Percentiles rank a stretch among this genome's conserved stretches.
phyloP scores from a whole-genome alignment of 2,797 vertebrate species.

The Pelochelys cantorii region DNA sequence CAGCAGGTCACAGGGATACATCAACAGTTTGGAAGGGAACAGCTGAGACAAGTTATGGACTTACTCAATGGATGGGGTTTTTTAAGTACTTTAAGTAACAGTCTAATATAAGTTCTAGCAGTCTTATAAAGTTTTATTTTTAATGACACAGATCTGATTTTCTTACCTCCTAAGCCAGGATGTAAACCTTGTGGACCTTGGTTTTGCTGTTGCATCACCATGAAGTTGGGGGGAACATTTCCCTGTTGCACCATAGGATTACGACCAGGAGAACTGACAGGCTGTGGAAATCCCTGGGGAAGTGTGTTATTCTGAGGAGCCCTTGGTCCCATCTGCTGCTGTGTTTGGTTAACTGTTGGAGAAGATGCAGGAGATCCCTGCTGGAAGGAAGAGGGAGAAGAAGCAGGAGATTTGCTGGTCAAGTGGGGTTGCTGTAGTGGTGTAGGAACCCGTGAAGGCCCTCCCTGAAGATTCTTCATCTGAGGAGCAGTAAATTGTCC shows the following conservation, averaged over 20 bases:
- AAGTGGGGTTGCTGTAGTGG: constrained; percentile 93
- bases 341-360: constrained; percentile 92
- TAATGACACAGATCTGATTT: constrained; percentile 48
- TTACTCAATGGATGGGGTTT: background rate
- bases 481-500: constrained; percentile 96
- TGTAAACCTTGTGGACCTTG: constrained; percentile 93
- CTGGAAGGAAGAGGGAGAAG: constrained; percentile 97
- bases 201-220: constrained; percentile 96
- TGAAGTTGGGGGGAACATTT: constrained; percentile 92
- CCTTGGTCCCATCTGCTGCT: constrained; percentile 90
- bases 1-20: accelerated
- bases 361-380: constrained; percentile 95
- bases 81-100: background rate
- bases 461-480: constrained; percentile 93
- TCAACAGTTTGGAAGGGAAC: background rate
- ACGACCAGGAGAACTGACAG: constrained; percentile 94
- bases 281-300: constrained; percentile 94
- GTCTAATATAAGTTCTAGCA: background rate
- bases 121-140: background rate
- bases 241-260: constrained; percentile 91
- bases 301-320: constrained; percentile 86
- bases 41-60: background rate
- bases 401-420: constrained; percentile 95
- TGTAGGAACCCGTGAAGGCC: constrained; percentile 90
- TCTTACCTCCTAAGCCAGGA: constrained; percentile 88